Base-by-base conservation (phyloP, 2,797 vertebrate genomes). In the Etheostoma nigrum region DNA sequence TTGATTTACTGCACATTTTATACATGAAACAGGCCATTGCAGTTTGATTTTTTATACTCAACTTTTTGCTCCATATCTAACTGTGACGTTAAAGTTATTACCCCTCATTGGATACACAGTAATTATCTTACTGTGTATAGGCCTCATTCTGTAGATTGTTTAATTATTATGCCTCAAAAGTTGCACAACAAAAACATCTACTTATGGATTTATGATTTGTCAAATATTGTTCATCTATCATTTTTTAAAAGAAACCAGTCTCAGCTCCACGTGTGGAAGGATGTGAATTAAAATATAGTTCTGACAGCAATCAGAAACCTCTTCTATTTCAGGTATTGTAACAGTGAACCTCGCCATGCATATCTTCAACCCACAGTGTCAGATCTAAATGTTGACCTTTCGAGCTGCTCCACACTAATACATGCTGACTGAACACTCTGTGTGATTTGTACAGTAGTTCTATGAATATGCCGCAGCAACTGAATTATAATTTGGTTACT, bases 401-500 rank as follows among this genome's bases (percentile, higher is more conserved):
- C 11, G 52, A 86, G 81, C 70, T 3, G 73, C 82, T 71, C 27
- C 7, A 18, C 66, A 11, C 79, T 83, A 82, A 82, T 71, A 76
- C 76, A 69, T 57, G 75, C 87, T 62, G 86, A 86, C 84, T 83
- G 83, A 87, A 87, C 77, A 33, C 69, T 54, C 72, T 44, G 47
- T 70, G 73, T 58, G 67, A 81, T 89, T 79, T 87, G 79, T 81
- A 85, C 84, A 47, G 72, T 23, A 60, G n/a, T 70, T 74, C 77
- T 74, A 82, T 85, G 92, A 93, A 93, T 90, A 85, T 87, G 80
- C 83, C 23, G 71, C 89, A 64, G 87, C 80, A 52, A 78, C 89
- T 88, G 89, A 93, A 93, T 93, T 90, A 91, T 93, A 92, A 94
- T 93, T 93, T 89, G 88, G 89, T 90, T 94, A 93, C 90, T 93